Evolutionary conservation across 35 echinoderm and acorn worm species (phyloP).

Genomic region (Anneissia japonica): DNA sequence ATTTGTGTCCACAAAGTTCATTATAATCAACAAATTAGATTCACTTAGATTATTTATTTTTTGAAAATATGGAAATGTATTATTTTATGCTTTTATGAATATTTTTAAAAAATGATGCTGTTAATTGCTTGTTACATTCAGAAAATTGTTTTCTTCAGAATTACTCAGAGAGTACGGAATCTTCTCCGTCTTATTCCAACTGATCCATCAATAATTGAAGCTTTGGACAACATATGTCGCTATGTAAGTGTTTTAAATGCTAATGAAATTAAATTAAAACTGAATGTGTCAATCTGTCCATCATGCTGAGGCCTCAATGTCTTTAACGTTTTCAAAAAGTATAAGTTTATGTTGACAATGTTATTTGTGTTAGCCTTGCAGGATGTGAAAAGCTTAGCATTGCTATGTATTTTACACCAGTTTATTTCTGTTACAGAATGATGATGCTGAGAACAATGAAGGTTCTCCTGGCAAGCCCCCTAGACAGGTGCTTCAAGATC

Average conservation of each 20-base stretch:
- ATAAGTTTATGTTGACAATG: no score
- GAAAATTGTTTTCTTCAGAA: slow-evolving; percentile 57
- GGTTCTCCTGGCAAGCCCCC: slow-evolving; percentile 39
- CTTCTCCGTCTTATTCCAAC: slow-evolving; percentile 89
- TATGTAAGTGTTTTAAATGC: slow-evolving; percentile 1
- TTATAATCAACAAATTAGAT: not conserved
- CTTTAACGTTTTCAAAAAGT: no score
- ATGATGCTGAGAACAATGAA: slow-evolving; percentile 3
- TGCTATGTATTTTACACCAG: no score
- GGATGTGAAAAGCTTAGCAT: no score
- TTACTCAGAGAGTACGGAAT: slow-evolving; percentile 75
- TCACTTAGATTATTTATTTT: not conserved
- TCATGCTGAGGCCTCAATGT: no score
- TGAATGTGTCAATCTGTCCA: no score
- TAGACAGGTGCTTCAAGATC: slow-evolving; percentile 55
- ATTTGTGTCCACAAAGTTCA: no score
- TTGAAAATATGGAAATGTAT: not conserved
- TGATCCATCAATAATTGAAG: slow-evolving; percentile 73
- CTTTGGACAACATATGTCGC: slow-evolving; percentile 57
- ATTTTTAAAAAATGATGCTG: not conserved
- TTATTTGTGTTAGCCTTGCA: not conserved
- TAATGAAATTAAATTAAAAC: no score
- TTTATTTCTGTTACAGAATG: no score
- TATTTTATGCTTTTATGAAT: not conserved
- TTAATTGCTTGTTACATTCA: not conserved